phyloP scores from a whole-genome alignment of 30 jellyfish, hydroid and myxozoan species.

The Hydractinia echinata region DNA sequence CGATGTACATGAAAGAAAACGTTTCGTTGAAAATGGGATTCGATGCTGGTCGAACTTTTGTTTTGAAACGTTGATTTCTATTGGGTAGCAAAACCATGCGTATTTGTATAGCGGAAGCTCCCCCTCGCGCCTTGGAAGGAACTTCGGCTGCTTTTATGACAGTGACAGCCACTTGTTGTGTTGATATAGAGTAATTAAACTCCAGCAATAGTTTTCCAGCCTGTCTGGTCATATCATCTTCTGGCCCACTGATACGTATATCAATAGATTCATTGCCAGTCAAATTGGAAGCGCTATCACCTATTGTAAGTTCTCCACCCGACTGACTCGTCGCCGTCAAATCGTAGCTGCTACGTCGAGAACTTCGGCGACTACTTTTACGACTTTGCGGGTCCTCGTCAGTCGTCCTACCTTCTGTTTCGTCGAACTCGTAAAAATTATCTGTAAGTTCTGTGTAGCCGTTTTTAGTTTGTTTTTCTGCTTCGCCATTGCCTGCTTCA shows the following conservation, averaged over 20 bases:
- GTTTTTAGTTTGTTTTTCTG: slow-evolving; percentile 58
- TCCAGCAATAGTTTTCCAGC: slow-evolving; percentile 81
- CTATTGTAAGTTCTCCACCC: slow-evolving; percentile 75
- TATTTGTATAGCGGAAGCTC: slow-evolving; percentile 89
- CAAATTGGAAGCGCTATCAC: slow-evolving; percentile 80
- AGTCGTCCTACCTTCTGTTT: slow-evolving; percentile 72
- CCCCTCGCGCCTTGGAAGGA: slow-evolving; percentile 96
- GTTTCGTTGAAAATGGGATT: slow-evolving; percentile 91
- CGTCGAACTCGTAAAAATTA: slow-evolving; percentile 70
- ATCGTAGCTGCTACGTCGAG: slow-evolving; percentile 86
- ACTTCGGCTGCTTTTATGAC: slow-evolving; percentile 80
- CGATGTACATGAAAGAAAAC: slow-evolving; percentile 60
- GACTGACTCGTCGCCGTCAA: slow-evolving; percentile 62
- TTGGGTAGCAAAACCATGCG: slow-evolving; percentile 78
- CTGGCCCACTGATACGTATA: slow-evolving; percentile 67
- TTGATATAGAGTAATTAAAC: slow-evolving; percentile 57
- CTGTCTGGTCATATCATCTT: slow-evolving; percentile 57
- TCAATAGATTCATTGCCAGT: slow-evolving; percentile 73
- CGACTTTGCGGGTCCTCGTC: slow-evolving; percentile 83
- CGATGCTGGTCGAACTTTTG: slow-evolving; percentile 92
- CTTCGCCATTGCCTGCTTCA: slow-evolving; percentile 67
- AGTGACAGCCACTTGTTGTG: slow-evolving; percentile 63
- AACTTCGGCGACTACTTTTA: slow-evolving; percentile 80
- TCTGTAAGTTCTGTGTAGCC: slow-evolving; percentile 85
- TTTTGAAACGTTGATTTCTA: slow-evolving; percentile 67